Conservation (phyloP, 2,888 invertebrate genomes). For the Caenorhabditis uteleia region DNA sequence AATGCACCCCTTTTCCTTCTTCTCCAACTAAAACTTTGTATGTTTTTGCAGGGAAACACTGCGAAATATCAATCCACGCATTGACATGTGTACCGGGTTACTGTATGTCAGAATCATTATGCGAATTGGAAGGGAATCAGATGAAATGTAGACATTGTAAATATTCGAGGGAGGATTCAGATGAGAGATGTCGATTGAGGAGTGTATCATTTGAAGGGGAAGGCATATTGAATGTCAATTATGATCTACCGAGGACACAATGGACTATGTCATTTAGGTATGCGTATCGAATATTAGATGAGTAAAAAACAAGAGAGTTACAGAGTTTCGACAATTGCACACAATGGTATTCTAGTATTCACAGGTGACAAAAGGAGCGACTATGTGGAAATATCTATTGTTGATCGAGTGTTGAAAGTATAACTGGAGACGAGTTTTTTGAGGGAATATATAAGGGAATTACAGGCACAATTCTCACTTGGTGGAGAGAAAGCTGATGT, state of each 20-base stretch:
- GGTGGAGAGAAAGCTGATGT: conserved; percentile 49
- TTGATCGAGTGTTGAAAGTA: conserved; percentile 51
- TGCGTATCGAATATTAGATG: background rate
- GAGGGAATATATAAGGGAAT: no score
- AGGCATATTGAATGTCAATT: conserved; percentile 45
- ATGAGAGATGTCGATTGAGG: conserved; percentile 57
- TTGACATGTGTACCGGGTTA: conserved; percentile 52
- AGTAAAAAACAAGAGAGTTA: conserved; percentile 14
- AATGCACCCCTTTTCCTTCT: conserved; percentile 8
- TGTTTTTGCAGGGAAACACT: conserved; percentile 40
- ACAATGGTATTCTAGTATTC: conserved; percentile 57
- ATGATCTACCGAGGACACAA: conserved; percentile 44
- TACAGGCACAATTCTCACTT: conserved; percentile 48
- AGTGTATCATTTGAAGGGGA: conserved; percentile 62
- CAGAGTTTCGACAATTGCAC: conserved; percentile 61
- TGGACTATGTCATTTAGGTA: conserved; percentile 54
- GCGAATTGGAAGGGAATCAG: conserved; percentile 30
- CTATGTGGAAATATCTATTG: conserved; percentile 59
- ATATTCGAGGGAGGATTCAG: conserved; percentile 37
- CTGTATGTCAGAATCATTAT: conserved; percentile 47
- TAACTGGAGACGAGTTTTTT: background rate
- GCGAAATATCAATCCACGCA: conserved; percentile 43
- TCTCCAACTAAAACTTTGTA: no score
- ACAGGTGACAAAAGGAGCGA: conserved; percentile 55
- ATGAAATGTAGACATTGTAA: conserved; percentile 53